Evolutionary conservation across 2,113 vertebrate species (phyloP), one percentile per base, ranked within the genome.

Genomic region (Lanius ludovicianus): DNA sequence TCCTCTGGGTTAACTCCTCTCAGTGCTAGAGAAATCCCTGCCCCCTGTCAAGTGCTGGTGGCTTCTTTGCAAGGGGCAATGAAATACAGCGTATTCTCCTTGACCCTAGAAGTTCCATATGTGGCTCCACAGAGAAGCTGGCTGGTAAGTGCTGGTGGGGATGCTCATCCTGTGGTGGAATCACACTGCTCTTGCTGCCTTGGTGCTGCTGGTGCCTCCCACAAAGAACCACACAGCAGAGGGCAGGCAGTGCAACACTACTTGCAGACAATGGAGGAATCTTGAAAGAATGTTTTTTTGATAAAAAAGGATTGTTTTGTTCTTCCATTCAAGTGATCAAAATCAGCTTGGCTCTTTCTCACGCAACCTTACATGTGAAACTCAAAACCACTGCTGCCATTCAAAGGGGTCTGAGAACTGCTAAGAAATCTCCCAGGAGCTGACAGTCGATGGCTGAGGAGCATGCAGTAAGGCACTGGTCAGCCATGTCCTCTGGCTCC

Each of bases 391-490:
- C 14, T 37, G 31, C n/a, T 92, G 80, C 46, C 42, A 46, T 65
- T 86, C 59, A 62, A 41, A 70, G 30, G 33, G 39, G 42, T 23
- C 46, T 74, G 44, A 88, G 50, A 67, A 77, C 60, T 21, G 41
- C 49, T 20, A 52, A 28, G 53, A 63, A 65, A 67, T 23, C 28
- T 53, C 44, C 76, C 21, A 67, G 0, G 20, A 82, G 49, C n/a
- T 53, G 49, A 14, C 8, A 49, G 44, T 28, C 0, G 0, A 33
- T 46, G 41, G 25, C n/a, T 0, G 0, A 56, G 77, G 3, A 5
- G 13, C 30, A 35, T 17, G 39, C 37, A 74, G 46, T 70, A 88
- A 86, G n/a, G 49, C 3, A 1, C 27, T 6, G 1, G 13, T 37
- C 50, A 89, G 80, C 7, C 1, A 0, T 27, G 50, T 21, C 42